Base-by-base conservation (phyloP, 1,140 invertebrate genomes). In the Littorina saxatilis region DNA sequence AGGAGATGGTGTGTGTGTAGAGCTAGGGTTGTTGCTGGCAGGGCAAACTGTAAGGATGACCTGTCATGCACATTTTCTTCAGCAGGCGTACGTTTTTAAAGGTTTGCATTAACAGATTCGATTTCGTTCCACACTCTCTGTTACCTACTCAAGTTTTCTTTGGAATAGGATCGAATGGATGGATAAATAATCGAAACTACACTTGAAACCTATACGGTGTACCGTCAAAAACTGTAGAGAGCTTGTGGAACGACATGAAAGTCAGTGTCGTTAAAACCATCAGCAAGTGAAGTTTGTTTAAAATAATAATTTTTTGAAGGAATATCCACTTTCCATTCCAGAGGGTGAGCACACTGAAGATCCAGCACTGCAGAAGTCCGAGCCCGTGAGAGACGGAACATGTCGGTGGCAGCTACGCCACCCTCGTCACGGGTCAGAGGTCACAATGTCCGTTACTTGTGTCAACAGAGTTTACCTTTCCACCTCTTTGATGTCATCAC, bases 391-490 rank as follows among this genome's bases (percentile, higher is more conserved):
- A 0, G 43, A 47, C 0, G 52, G 73, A 3, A 2, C n/a, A 5
- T 76, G 74, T 58, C 74, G 23, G 35, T 76, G 74, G 74, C 50
- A 20, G 52, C 39, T 76, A 37, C n/a, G 29, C 5, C 20, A 39
- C 2, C 27, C 74, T 13, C 29, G n/a, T 13, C 74, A 76, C 55
- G 32, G 50, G 4, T 47, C 74, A 37, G 20, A 37, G 27, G 52
- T 76, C 55, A 39, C 5, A 32, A 32, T 58, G 11, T 32, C 27
- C 27, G 74, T 76, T 29, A 76, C 50, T 2, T 76, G 74, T 52
- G 47, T 76, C 66, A 86, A 75, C 20, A 39, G 20, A 37, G 55
- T 58, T 11, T 32, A 58, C 11, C 43, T 76, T 15, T 11, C 1
- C 50, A 39, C 50, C 5, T 37, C 52, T 2, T 32, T 61, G 29